Evolutionary conservation across 2,888 invertebrate species (phyloP), one percentile per base, ranked within the genome.

Genomic region (Girardia tigrina): DNA sequence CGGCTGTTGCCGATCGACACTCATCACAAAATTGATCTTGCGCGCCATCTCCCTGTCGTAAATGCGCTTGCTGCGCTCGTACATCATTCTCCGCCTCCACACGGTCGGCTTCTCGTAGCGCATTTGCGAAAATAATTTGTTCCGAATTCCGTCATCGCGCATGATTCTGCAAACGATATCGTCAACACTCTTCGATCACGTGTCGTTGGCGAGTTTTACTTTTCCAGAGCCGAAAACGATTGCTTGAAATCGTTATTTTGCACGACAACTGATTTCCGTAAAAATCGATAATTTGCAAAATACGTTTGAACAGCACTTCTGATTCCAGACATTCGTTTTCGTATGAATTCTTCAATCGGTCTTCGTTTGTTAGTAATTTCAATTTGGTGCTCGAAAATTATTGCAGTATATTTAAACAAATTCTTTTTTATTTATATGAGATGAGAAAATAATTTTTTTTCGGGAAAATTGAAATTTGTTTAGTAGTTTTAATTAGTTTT

Each of bases 31-130:
- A 81, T 90, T 87, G 79, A 95, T 91, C 86, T 94, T 94, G 73
- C 93, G 87, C 79, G 89, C 88, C 94, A 95, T 94, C 80, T 95
- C 94, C 85, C 93, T 92, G 82, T 92, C 90, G 83, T 94, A 94
- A 78, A 94, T 90, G 0, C 93, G 88, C 85, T 91, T 92, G 83
- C 92, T 92, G 80, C 88, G 90, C 83, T 94, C 92, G 81, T 89
- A 93, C 83, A 93, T 93, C 0, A 94, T 83, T 75, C 94, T 87
- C 75, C 92, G 87, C 77, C 94, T 88, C 42, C 89, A 89, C 88
- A 90, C 90, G 79, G 87, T 91, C 2, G 94, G 94, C 84, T 92
- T 94, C 82, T 95, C 94, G 82, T 90, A 94, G 82, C 87, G 91
- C 81, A 90, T 87, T 2, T 90, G 91, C n/a, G 56, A 56, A 6